Percentiles rank a stretch among this genome's conserved stretches.
phyloP scores from a whole-genome alignment of 2,797 vertebrate genomes.

The Manis crassicaudata region DNA sequence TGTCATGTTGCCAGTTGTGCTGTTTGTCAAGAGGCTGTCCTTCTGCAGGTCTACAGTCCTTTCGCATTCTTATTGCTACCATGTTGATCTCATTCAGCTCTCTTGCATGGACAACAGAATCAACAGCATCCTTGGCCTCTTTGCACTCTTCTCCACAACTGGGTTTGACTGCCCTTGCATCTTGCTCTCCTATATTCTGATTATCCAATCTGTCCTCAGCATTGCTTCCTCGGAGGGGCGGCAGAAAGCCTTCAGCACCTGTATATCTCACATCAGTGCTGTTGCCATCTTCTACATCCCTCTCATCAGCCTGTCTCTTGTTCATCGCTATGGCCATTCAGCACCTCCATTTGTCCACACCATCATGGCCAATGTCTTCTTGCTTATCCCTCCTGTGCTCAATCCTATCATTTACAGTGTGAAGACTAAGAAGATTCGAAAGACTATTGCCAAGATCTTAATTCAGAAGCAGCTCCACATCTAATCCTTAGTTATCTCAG shows the following conservation, averaged over 20 bases:
- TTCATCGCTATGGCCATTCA: constrained; percentile 66
- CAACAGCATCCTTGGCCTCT: constrained; percentile 79
- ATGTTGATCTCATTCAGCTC: constrained; percentile 83
- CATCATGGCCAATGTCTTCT: constrained; percentile 75
- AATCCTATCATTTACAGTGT: constrained; percentile 82
- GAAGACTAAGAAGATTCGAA: constrained; percentile 78
- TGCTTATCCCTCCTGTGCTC: constrained; percentile 80
- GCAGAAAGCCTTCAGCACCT: constrained; percentile 70
- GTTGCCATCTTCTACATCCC: constrained; percentile 72
- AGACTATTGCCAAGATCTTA: constrained; percentile 64
- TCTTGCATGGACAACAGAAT: constrained; percentile 82
- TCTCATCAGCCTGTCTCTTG: constrained; percentile 75
- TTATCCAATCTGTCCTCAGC: constrained; percentile 69
- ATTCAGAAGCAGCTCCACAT: constrained; percentile 11
- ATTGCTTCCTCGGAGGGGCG: constrained; percentile 63
- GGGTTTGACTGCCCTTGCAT: constrained; percentile 74
- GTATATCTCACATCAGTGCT: constrained; percentile 69
- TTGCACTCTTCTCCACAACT: constrained; percentile 71
- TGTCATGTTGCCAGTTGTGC: constrained; percentile 65
- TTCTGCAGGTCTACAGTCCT: constrained; percentile 74
- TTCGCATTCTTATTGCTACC: constrained; percentile 85
- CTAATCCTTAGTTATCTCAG: neutral
- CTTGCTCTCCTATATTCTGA: constrained; percentile 77
- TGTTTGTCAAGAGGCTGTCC: constrained; percentile 74
- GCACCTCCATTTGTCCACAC: constrained; percentile 71